Percentiles rank a stretch among this genome's conserved stretches.
phyloP scores from a whole-genome alignment of 1,140 invertebrate genomes.

The Trichomalopsis sarcophagae region DNA sequence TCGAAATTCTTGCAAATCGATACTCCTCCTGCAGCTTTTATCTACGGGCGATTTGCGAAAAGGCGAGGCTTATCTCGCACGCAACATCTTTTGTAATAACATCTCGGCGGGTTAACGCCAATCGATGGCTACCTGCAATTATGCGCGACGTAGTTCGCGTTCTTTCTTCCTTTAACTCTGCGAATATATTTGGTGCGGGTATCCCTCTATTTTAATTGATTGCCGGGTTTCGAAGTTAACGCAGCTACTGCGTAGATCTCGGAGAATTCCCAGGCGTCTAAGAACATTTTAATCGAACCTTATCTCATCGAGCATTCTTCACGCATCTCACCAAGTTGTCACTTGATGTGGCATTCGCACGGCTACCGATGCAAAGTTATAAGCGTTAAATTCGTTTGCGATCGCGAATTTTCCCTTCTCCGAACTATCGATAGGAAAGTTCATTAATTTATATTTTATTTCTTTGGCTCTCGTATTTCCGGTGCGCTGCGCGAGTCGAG shows the following conservation, averaged over 20 bases:
- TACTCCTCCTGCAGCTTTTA: not conserved
- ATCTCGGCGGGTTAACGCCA: not conserved
- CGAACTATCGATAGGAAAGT: not conserved
- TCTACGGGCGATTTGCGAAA: not conserved
- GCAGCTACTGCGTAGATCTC: too few species aligned
- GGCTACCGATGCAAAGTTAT: too few species aligned
- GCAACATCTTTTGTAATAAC: constrained; percentile 8
- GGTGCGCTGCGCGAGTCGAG: too few species aligned
- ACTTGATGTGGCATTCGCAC: too few species aligned
- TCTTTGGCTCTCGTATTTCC: not conserved
- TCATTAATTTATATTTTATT: not conserved
- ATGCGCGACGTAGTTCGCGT: too few species aligned
- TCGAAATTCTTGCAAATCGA: not conserved
- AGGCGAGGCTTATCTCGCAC: constrained; percentile 26
- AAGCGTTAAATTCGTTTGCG: too few species aligned
- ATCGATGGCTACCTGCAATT: too few species aligned
- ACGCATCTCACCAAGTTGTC: not conserved
- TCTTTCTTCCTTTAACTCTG: too few species aligned
- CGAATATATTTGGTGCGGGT: too few species aligned
- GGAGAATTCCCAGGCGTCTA: too few species aligned
- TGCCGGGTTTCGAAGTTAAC: not conserved
- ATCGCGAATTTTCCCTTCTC: too few species aligned
- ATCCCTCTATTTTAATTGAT: not conserved
- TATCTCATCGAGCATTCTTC: not conserved
- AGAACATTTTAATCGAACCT: not conserved